phyloP scores from a whole-genome alignment of 2,797 vertebrate genomes.

The Notamacropus eugenii region DNA sequence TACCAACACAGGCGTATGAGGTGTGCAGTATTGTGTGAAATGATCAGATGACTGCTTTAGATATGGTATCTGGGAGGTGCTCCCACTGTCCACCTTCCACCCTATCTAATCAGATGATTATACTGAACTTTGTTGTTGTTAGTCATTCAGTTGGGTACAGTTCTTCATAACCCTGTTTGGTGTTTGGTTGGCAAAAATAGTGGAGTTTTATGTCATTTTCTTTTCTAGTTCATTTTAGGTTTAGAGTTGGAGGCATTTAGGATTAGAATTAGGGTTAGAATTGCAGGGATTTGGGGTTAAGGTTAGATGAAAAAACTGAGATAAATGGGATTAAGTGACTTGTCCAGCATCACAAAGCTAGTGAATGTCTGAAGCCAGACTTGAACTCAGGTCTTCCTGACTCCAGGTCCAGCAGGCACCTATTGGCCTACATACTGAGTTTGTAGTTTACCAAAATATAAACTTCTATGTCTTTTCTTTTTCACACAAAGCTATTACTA shows the following conservation, averaged over 20 bases:
- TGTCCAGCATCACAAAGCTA: not conserved
- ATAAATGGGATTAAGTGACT: not conserved
- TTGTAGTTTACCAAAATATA: not conserved
- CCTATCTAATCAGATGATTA: not conserved
- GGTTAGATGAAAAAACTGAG: not conserved
- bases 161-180: not conserved
- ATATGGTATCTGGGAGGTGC: not conserved
- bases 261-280: too few relatives aligned
- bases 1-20: not conserved
- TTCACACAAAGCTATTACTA: too few relatives aligned
- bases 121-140: not conserved
- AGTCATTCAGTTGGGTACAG: not conserved
- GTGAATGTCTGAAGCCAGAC: not conserved
- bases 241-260: too few relatives aligned
- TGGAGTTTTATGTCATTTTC: not conserved
- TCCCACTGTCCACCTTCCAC: not conserved
- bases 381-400: not conserved
- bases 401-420: not conserved
- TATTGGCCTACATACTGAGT: not conserved
- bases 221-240: not conserved
- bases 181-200: not conserved
- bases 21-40: not conserved
- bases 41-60: not conserved
- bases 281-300: too few relatives aligned
- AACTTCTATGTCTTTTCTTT: not conserved